Evolutionary conservation across 2,888 invertebrate species (phyloP).

Genomic region (Petrolisthes cinctipes): DNA sequence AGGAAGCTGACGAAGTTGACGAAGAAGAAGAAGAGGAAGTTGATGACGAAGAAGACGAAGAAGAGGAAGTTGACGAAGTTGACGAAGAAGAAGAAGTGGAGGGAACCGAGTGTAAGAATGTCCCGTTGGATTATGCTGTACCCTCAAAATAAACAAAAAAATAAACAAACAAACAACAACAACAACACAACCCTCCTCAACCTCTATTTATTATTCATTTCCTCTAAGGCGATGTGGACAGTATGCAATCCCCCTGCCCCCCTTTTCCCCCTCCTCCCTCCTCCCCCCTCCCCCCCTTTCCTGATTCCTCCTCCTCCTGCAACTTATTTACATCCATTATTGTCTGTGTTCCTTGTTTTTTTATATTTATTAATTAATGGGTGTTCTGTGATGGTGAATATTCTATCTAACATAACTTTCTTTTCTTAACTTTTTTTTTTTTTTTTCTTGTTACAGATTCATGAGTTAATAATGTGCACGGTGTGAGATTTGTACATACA

Average conservation of each 20-base stretch:
- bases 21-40: background rate
- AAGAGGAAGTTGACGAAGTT: background rate
- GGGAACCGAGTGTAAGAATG: background rate
- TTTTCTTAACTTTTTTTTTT: too few species aligned
- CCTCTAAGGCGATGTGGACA: background rate
- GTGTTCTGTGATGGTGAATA: too few species aligned
- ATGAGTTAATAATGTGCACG: too few species aligned
- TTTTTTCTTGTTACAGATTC: too few species aligned
- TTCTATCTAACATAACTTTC: too few species aligned
- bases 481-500: too few species aligned
- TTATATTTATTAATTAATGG: too few species aligned
- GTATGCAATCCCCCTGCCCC: background rate
- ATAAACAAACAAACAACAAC: too few species aligned
- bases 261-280: background rate
- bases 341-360: too few species aligned
- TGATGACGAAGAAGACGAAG: background rate
- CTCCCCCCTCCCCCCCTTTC: background rate
- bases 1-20: background rate
- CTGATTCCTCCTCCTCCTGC: background rate
- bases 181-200: too few species aligned
- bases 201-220: background rate
- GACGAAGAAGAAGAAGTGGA: conserved; percentile 29
- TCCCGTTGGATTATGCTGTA: too few species aligned
- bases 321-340: background rate
- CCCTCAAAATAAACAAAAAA: background rate